Percentiles rank a stretch among this genome's conserved stretches.
These are phyloP conservation scores for Hermetia illucens DNA, from an alignment of 1,140 invertebrate species.

Conservation along the genomic window DNA sequence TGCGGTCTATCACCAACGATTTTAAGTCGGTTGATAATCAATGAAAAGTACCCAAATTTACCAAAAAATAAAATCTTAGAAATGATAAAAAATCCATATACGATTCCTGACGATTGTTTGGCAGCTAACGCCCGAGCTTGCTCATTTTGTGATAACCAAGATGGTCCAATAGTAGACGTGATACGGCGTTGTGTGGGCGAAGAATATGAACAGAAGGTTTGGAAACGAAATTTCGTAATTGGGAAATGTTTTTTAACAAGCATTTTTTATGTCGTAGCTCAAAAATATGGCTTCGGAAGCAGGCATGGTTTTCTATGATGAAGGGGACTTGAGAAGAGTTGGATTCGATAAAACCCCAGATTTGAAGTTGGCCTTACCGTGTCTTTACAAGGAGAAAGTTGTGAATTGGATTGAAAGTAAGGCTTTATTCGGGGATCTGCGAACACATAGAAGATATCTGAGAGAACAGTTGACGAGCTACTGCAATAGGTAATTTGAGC, in stretches of 20 bases:
- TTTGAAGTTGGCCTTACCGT: constrained; percentile 78
- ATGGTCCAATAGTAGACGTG: constrained; percentile 55
- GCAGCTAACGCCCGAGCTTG: constrained; percentile 49
- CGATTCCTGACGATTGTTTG: constrained; percentile 47
- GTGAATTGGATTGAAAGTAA: constrained; percentile 97
- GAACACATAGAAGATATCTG: constrained; percentile 69
- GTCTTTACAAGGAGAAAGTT: constrained; percentile 70
- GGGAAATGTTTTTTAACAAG: background rate
- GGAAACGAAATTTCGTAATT: background rate
- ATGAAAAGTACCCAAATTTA: constrained; percentile 34
- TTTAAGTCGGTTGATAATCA: constrained; percentile 48
- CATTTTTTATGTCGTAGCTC: constrained; percentile 22
- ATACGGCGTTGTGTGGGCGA: constrained; percentile 57
- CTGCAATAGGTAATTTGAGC: constrained; percentile 58
- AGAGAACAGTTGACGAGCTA: constrained; percentile 81
- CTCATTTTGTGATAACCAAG: constrained; percentile 49
- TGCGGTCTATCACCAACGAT: constrained; percentile 44
- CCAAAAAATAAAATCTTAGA: constrained; percentile 34
- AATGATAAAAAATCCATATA: constrained; percentile 46
- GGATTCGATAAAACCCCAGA: constrained; percentile 95
- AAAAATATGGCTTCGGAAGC: constrained; percentile 40
- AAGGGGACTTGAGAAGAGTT: constrained; percentile 59
- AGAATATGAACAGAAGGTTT: constrained; percentile 56
- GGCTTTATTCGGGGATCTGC: constrained; percentile 77
- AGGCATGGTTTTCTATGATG: constrained; percentile 60